phyloP scores from a whole-genome alignment of 2,797 vertebrate genomes.

The Megalops cyprinoides region DNA sequence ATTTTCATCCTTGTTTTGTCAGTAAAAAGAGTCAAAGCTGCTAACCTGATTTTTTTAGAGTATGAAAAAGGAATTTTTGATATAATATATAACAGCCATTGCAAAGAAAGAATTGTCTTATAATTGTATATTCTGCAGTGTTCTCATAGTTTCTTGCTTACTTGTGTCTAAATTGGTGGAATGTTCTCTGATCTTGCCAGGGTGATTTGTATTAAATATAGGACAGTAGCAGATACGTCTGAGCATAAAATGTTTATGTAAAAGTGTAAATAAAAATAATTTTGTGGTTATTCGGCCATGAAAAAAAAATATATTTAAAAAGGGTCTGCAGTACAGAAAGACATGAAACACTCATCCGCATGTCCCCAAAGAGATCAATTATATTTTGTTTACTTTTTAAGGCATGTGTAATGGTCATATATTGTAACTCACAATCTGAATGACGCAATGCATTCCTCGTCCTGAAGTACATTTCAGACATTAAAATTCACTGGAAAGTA shows the following conservation, averaged over 20 bases:
- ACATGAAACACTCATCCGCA: conserved; percentile 40
- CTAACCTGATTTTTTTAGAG: conserved; percentile 2
- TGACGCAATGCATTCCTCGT: background rate
- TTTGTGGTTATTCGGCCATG: background rate
- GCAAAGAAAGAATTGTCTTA: background rate
- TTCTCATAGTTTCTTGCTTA: background rate
- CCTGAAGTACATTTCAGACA: background rate
- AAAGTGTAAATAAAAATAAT: background rate
- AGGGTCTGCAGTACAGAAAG: background rate
- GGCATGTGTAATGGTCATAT: background rate
- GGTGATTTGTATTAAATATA: background rate
- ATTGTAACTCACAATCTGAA: background rate
- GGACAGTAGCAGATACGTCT: background rate
- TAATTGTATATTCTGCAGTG: no score
- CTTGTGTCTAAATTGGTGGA: background rate
- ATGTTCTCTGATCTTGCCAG: background rate
- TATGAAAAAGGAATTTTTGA: background rate
- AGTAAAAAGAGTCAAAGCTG: background rate
- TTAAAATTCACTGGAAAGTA: no score
- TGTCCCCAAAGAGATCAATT: conserved; percentile 14
- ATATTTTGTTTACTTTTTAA: background rate
- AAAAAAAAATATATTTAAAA: no score
- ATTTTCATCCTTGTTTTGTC: conserved; percentile 16
- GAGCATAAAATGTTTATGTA: background rate
- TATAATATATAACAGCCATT: background rate